Evolutionary conservation across 2,888 invertebrate genomes (phyloP).

Genomic region (Meiosimyza platycephala): DNA sequence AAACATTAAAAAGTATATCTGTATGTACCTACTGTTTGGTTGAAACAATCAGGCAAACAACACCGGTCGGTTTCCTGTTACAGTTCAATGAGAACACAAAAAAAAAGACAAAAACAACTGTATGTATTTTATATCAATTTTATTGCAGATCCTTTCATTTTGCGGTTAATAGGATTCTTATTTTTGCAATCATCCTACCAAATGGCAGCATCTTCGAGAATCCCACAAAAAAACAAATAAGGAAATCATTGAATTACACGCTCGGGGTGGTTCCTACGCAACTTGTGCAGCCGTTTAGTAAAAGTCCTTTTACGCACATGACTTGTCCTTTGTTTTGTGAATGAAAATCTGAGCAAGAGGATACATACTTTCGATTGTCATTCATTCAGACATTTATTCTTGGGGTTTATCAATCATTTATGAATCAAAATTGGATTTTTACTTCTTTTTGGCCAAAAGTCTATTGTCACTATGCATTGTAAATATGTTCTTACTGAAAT

Average conservation of each 20-base stretch:
- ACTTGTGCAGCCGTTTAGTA: not conserved
- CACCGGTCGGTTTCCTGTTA: not conserved
- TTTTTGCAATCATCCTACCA: slow-evolving; percentile 16
- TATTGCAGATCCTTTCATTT: slow-evolving; percentile 24
- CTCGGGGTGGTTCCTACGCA: slow-evolving; percentile 7
- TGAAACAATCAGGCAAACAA: not conserved
- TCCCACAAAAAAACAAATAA: slow-evolving; percentile 31
- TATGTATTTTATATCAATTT: slow-evolving; percentile 17
- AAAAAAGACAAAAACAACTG: not conserved
- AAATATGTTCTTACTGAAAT: too few species aligned
- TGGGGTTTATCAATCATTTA: slow-evolving; percentile 8
- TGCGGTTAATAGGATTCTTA: slow-evolving; percentile 25
- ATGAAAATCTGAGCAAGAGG: not conserved
- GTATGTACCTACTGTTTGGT: not conserved
- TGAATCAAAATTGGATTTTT: not conserved
- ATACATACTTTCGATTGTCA: not conserved
- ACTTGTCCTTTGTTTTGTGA: slow-evolving; percentile 10
- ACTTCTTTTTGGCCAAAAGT: not conserved
- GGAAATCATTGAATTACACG: slow-evolving; percentile 38
- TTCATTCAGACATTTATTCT: not conserved
- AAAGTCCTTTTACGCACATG: slow-evolving; percentile 5
- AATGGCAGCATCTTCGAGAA: slow-evolving; percentile 10
- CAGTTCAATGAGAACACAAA: not conserved
- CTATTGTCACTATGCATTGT: too few species aligned
- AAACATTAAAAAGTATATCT: too few species aligned